Evolutionary conservation across 1,140 invertebrate genomes (phyloP), one percentile per base, ranked within the genome.

Genomic region (Harpegnathos saltator): DNA sequence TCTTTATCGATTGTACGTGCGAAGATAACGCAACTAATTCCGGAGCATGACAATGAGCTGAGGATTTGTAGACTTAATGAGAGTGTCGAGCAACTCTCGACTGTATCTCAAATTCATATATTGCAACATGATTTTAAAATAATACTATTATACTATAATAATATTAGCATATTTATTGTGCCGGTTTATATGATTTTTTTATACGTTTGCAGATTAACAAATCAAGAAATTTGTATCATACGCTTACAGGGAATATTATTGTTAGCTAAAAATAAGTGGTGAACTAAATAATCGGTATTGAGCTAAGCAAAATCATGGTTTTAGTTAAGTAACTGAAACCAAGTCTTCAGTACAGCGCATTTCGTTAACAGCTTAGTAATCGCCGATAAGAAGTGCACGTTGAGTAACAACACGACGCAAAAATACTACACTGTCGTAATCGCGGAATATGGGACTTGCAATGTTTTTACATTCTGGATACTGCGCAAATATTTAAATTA

Each of bases 241-340:
- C 1, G 29, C 4, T 59, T 44, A 22, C 12, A 33, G 14, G 14
- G 15, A 56, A 56, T 1, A 24, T n/a, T 73, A 17, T 4, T 59
- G 17, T 17, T 48, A 74, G 15, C 12, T 7, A 52, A 77, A 65
- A 44, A 54, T 66, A 65, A 9, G 9, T 4, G 0, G 4, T 58
- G n/a, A 69, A 1, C 7, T 26, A 80, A 58, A 44, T 7, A 2
- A 58, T 44, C 5, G 29, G 0, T 17, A 24, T 4, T 9, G n/a
- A 33, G 15, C n/a, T 80, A 71, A 48, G 0, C 1, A 69, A 80
- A n/a, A 80, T 33, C 15, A 33, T 44, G 29, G 1, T 17, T 17
- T 11, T 80, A 48, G 22, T 80, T 69, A 58, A 48, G 65, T 22
- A n/a, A 69, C 59, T 71, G 71, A 69, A 80, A 50, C 54, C 22